Evolutionary conservation across 1,140 invertebrate genomes (phyloP).

Genomic region (Drosophila nannoptera): DNA sequence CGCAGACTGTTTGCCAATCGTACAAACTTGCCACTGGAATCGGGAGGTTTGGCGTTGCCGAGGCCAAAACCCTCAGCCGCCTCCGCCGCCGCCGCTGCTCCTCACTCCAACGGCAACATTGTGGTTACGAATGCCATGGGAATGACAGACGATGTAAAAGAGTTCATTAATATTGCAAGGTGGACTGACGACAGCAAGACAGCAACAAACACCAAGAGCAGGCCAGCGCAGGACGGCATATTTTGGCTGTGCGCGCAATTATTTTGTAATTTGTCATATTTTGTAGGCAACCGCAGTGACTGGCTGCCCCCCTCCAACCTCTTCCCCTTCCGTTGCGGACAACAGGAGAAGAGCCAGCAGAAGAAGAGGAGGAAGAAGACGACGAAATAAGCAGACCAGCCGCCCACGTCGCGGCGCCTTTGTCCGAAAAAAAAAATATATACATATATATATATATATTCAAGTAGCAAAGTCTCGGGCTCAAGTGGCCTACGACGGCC

Average conservation of each 20-base stretch:
- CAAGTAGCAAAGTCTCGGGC: slow-evolving; percentile 70
- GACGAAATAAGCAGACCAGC: background rate
- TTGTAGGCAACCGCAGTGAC: slow-evolving; percentile 35
- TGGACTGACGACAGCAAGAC: slow-evolving; percentile 49
- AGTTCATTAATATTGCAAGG: slow-evolving; percentile 76
- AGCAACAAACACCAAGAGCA: slow-evolving; percentile 3
- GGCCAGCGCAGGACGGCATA: slow-evolving; percentile 38
- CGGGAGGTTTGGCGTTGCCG: slow-evolving; percentile 1
- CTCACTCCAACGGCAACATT: slow-evolving; percentile 23
- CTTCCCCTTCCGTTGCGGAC: background rate
- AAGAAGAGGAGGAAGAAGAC: too few species aligned
- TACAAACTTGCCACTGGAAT: background rate
- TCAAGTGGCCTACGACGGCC: slow-evolving; percentile 66
- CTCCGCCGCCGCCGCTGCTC: too few species aligned
- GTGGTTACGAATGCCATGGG: slow-evolving; percentile 53
- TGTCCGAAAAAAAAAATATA: slow-evolving; percentile 46
- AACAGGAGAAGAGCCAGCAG: too few species aligned
- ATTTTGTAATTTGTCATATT: slow-evolving; percentile 77
- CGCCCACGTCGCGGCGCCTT: slow-evolving; percentile 35
- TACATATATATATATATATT: slow-evolving; percentile 34
- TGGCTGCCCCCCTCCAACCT: background rate
- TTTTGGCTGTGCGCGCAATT: slow-evolving; percentile 73
- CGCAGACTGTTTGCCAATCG: slow-evolving; percentile 21
- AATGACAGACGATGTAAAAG: slow-evolving; percentile 75
- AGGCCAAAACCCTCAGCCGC: too few species aligned